Evolutionary conservation across 2,888 invertebrate species (phyloP), one percentile per base, ranked within the genome.

Genomic region (Ypsolopha sequella): DNA sequence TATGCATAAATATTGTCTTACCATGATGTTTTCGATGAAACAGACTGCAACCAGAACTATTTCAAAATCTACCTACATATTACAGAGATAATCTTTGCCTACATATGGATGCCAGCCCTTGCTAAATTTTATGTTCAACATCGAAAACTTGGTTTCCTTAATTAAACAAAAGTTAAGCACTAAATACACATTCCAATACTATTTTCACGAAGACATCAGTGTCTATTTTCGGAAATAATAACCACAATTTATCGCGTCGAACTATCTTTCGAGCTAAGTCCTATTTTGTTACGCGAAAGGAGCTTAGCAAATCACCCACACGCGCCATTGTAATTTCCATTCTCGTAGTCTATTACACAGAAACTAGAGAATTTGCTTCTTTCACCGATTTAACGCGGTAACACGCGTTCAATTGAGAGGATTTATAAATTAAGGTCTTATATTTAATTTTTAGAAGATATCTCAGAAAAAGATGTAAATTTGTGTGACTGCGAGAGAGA

Each of bases 121-220:
- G 58, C 63, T 61, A 61, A 69, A 72, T 69, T 70, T 69, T 65
- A 62, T 63, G 63, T 58, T 67, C 65, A 70, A 62, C 51, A 68
- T 72, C 76, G 73, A 75, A 77, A 84, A 84, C 84, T 84, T 81
- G 64, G 71, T 72, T 75, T 82, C 66, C 70, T 70, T 81, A 80
- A 73, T 81, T 65, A 56, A 68, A 64, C 60, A 65, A 56, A 57
- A 62, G 56, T 60, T 55, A 59, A 41, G 52, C 51, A 48, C 56
- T 51, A 51, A 63, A 58, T 48, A 59, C 61, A 54, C 50, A 57
- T 58, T 61, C 36, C 56, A 63, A 58, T 52, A 59, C 52, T 57
- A 58, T 53, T 62, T 66, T 63, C 55, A 62, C 53, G 47, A 65
- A 61, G 64, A 48, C 53, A 60, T 60, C 57, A 57, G 57, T 55